Conservation (phyloP, 2,113 vertebrate genomes). For the Loxodonta africana region DNA sequence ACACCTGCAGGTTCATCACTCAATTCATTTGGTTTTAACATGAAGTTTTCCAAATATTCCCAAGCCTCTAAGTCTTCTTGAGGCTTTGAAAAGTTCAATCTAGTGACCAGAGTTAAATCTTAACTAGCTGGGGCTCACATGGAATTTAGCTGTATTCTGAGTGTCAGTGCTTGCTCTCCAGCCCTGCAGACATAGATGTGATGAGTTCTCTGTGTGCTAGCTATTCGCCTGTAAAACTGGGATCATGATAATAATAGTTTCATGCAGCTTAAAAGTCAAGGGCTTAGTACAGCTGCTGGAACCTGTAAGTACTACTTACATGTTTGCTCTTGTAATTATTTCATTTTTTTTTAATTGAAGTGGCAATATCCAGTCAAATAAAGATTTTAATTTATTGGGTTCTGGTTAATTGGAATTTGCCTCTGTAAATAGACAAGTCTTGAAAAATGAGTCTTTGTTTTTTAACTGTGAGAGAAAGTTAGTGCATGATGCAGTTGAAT, state of each 20-base stretch:
- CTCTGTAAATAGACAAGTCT: neutral
- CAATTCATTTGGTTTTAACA: neutral
- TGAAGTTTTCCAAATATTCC: neutral
- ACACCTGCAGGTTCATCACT: neutral
- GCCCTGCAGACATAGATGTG: too few relatives aligned
- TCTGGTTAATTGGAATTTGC: neutral
- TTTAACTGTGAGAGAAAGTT: neutral
- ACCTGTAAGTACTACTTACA: neutral
- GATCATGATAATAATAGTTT: neutral
- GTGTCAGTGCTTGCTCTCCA: neutral
- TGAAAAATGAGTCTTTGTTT: constrained; percentile 23
- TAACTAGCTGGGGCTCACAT: neutral
- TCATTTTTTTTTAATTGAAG: neutral
- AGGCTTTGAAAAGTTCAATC: neutral
- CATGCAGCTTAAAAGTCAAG: neutral
- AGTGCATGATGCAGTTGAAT: neutral
- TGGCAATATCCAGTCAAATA: neutral
- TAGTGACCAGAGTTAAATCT: neutral
- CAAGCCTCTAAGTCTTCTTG: neutral
- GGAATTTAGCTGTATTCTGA: neutral
- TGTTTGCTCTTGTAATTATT: neutral
- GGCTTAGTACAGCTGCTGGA: neutral
- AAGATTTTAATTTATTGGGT: neutral
- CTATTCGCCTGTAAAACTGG: neutral
- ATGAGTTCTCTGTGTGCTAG: neutral